Conservation (phyloP, 2,888 invertebrate species). For the Pandemis heparana region DNA sequence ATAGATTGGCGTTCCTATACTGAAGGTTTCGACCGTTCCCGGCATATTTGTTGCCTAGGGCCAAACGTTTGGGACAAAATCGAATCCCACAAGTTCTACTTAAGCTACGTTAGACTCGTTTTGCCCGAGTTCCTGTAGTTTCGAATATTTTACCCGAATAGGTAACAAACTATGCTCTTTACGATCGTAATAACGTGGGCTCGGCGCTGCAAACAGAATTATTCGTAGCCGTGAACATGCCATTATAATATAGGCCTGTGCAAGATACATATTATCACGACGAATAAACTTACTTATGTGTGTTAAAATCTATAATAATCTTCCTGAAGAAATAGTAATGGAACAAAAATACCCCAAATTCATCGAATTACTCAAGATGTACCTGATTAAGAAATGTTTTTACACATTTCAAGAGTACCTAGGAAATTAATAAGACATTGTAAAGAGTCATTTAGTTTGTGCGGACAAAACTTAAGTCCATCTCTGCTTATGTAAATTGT, state of each 20-base stretch:
- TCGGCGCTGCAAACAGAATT: conserved; percentile 26
- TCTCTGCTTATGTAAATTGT: no score
- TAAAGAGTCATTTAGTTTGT: no score
- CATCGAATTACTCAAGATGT: no score
- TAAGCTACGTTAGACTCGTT: conserved; percentile 7
- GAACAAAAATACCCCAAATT: no score
- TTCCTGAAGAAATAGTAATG: no score
- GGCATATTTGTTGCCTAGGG: not conserved
- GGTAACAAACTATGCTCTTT: conserved; percentile 31
- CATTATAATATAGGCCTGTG: not conserved
- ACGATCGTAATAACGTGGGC: conserved; percentile 29
- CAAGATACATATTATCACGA: not conserved
- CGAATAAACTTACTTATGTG: no score
- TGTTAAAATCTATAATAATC: no score
- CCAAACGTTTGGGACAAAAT: conserved; percentile 1
- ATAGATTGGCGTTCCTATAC: not conserved
- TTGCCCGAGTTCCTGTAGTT: conserved; percentile 1
- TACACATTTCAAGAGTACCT: no score
- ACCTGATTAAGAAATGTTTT: no score
- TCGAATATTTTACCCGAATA: conserved; percentile 20
- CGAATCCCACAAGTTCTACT: conserved; percentile 10
- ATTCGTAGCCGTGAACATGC: conserved; percentile 2
- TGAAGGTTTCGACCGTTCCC: not conserved
- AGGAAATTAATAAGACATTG: no score
- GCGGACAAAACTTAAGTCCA: no score